A percentile compares a stretch with the other conserved stretches of the same genome.
Evolutionary conservation across 2,797 vertebrate genomes (phyloP).

Genomic region (Notamacropus eugenii): DNA sequence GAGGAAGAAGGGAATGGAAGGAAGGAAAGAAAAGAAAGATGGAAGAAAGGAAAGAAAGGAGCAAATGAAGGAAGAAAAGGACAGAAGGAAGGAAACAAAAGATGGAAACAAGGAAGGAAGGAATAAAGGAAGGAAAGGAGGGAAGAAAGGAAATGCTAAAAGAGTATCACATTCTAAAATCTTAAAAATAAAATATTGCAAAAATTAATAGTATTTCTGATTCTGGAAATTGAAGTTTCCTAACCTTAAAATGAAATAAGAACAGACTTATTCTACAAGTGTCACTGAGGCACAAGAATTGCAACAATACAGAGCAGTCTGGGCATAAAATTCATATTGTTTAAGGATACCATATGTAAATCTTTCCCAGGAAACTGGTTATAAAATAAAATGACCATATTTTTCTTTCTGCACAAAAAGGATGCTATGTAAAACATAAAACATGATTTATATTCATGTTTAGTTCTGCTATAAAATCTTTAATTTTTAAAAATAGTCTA

Average conservation of each 20-base stretch:
- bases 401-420: not conserved
- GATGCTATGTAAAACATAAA: not conserved
- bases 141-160: not conserved
- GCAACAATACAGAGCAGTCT: not conserved
- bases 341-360: not conserved
- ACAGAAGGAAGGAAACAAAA: not conserved
- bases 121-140: no score
- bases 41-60: not conserved
- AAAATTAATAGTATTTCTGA: not conserved
- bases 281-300: not conserved
- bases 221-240: not conserved
- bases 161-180: not conserved
- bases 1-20: not conserved
- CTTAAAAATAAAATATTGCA: not conserved
- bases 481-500: not conserved
- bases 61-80: not conserved
- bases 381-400: not conserved
- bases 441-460: constrained; percentile 1
- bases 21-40: not conserved
- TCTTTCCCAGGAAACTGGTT: not conserved
- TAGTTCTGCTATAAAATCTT: not conserved
- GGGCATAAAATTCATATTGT: not conserved
- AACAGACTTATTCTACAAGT: not conserved
- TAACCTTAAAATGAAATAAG: not conserved
- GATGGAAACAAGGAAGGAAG: no score